Base-by-base conservation (phyloP, 2,113 vertebrate species). In the Panurus biarmicus region DNA sequence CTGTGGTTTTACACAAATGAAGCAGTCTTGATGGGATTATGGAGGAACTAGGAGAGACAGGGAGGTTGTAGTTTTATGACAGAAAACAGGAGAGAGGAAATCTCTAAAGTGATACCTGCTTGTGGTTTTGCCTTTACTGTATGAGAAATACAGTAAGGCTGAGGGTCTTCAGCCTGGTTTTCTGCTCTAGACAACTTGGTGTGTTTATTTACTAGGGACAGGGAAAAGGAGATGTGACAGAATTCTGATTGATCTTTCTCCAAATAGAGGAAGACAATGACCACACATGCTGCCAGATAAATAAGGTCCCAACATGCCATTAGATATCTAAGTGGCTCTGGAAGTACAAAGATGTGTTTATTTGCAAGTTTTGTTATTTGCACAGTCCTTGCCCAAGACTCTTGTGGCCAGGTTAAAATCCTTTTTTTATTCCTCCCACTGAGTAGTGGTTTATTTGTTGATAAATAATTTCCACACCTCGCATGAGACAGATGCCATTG, bases 331-430 rank as follows among this genome's bases (percentile, higher is more conserved):
- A 56, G 47, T 78, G 53, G 16, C 58, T 85, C 86, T 38, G 85
- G 56, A 65, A 83, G 24, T 73, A 66, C 28, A 66, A 38, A 58
- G 50, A 77, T 23, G 11, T 87, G 47, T 66, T 92, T 87, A 72
- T 73, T 95, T 89, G 72, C 33, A 95, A 83, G 56, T 66, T 94
- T 78, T 87, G 22, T n/a, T 79, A 14, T 79, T 89, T 85, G 54
- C 74, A 85, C 47, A 79, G 44, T 54, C 64, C 23, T 91, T 94
- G 74, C 67, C 50, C 33, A 60, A 83, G 67, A 60, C 60, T 42
- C 48, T 79, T 71, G 47, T 62, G 69, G 60, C 38, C 60, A 94
- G 62, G 64, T 95, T 91, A 56, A 35, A 62, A 94, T 60, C 22
- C 10, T 53, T 64, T 81, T 42, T 42, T 57, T 21, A 28, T 91